Evolutionary conservation across 2,888 invertebrate genomes (phyloP).

Genomic region (Cephus pulcher): DNA sequence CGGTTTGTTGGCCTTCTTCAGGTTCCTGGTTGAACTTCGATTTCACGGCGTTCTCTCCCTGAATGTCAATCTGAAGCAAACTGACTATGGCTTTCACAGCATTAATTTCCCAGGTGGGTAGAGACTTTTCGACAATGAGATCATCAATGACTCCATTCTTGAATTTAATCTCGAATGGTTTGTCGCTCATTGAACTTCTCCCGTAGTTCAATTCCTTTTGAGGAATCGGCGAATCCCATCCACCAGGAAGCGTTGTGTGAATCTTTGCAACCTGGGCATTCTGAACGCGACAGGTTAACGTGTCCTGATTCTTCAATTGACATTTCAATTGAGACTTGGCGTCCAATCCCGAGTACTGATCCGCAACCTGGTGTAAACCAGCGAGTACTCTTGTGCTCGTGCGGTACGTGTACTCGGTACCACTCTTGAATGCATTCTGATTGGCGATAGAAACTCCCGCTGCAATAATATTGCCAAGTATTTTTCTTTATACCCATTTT

Average conservation of each 20-base stretch:
- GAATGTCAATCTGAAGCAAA: slow-evolving; percentile 69
- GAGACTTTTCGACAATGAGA: slow-evolving; percentile 32
- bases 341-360: slow-evolving; percentile 46
- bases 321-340: slow-evolving; percentile 30
- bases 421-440: slow-evolving; percentile 8
- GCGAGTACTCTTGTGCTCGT: slow-evolving; percentile 40
- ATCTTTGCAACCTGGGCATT: slow-evolving; percentile 42
- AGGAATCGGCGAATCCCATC: slow-evolving; percentile 67
- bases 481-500: background rate
- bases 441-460: background rate
- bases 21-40: slow-evolving; percentile 54
- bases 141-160: slow-evolving; percentile 45
- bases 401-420: slow-evolving; percentile 39
- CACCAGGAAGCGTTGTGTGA: slow-evolving; percentile 56
- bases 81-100: slow-evolving; percentile 32
- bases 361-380: slow-evolving; percentile 44
- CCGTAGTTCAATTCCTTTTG: slow-evolving; percentile 69
- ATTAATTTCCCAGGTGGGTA: slow-evolving; percentile 35
- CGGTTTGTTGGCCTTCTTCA: slow-evolving; percentile 66
- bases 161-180: slow-evolving; percentile 43
- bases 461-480: slow-evolving; percentile 32
- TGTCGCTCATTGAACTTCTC: slow-evolving; percentile 62
- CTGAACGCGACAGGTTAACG: slow-evolving; percentile 12
- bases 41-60: slow-evolving; percentile 69
- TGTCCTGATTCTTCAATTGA: slow-evolving; percentile 9